Evolutionary conservation across 2,888 invertebrate genomes (phyloP).

Genomic region (Aspidapion aeneum): DNA sequence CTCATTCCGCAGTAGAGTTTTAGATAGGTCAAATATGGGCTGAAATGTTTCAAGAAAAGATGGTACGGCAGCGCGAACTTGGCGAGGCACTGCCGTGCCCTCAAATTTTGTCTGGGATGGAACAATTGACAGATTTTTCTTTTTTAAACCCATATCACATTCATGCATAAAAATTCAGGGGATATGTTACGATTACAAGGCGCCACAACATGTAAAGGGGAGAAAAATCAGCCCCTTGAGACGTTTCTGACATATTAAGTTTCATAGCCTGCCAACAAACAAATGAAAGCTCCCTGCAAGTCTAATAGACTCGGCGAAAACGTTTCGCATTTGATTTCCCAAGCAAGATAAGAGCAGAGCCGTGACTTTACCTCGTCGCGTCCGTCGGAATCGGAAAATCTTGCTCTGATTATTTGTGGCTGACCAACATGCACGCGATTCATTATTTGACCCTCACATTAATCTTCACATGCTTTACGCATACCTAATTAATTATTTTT

Average conservation of each 20-base stretch:
- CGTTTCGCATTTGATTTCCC: background rate
- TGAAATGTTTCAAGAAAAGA: too few relatives aligned
- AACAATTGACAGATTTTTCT: too few relatives aligned
- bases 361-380: background rate
- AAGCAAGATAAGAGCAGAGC: background rate
- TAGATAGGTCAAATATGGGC: too few relatives aligned
- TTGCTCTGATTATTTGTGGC: background rate
- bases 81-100: too few relatives aligned
- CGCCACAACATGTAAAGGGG: background rate
- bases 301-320: background rate
- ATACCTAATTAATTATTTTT: too few relatives aligned
- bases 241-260: background rate
- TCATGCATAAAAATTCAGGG: too few relatives aligned
- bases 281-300: background rate
- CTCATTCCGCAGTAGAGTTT: too few relatives aligned
- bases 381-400: background rate
- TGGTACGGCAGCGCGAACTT: too few relatives aligned
- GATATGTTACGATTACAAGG: too few relatives aligned
- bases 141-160: too few relatives aligned
- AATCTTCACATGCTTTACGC: background rate
- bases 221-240: background rate
- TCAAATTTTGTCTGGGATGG: too few relatives aligned
- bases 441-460: background rate
- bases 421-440: background rate
- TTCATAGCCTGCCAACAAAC: background rate